phyloP scores from a whole-genome alignment of 2,888 invertebrate genomes.

The Oxyscelio sp. region DNA sequence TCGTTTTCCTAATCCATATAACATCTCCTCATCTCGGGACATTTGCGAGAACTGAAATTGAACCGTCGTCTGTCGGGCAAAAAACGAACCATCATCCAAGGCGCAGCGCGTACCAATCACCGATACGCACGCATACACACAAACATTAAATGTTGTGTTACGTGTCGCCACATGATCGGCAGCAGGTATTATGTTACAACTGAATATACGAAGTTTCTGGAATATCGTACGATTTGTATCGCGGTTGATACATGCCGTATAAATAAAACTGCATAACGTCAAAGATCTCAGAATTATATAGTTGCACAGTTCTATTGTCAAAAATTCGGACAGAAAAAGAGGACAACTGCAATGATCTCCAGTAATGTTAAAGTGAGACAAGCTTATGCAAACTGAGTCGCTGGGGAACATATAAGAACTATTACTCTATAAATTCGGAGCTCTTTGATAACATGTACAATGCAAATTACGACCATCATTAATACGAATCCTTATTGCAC shows the following conservation, averaged over 20 bases:
- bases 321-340: too few relatives aligned
- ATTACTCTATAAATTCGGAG: too few relatives aligned
- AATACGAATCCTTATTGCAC: too few relatives aligned
- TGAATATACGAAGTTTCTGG: slow-evolving; percentile 37
- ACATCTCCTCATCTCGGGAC: neutral
- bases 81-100: neutral
- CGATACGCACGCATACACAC: neutral
- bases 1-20: neutral
- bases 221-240: slow-evolving; percentile 34
- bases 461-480: too few relatives aligned
- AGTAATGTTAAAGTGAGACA: too few relatives aligned
- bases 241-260: slow-evolving; percentile 10
- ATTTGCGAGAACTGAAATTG: slow-evolving; percentile 12
- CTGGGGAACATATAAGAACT: too few relatives aligned
- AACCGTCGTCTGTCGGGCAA: neutral
- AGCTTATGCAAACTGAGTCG: too few relatives aligned
- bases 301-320: too few relatives aligned
- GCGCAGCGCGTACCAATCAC: neutral
- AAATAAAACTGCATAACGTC: too few relatives aligned
- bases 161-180: slow-evolving; percentile 31
- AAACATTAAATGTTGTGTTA: neutral
- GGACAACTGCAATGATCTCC: too few relatives aligned
- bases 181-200: slow-evolving; percentile 26
- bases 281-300: too few relatives aligned
- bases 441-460: too few relatives aligned